A percentile compares a stretch with the other conserved stretches of the same genome.
Evolutionary conservation across 2,888 invertebrate species (phyloP).

Genomic region (Pteria penguin): DNA sequence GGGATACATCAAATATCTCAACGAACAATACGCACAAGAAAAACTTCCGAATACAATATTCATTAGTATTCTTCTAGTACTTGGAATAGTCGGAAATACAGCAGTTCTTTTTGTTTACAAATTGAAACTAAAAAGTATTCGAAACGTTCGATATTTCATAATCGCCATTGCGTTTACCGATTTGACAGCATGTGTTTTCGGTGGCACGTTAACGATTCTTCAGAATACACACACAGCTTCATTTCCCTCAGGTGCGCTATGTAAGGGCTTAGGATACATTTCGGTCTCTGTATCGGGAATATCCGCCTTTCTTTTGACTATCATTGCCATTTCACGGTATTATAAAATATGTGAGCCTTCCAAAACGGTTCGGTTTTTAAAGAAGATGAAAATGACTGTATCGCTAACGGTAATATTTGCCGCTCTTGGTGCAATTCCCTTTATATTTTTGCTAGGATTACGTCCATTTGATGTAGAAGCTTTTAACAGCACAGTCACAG

Average conservation of each 20-base stretch:
- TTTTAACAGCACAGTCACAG: no score
- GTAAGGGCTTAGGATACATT: slow-evolving; percentile 1
- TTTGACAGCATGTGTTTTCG: neutral
- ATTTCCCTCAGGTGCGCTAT: neutral
- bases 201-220: slow-evolving; percentile 1
- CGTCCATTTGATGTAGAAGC: no score
- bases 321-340: neutral
- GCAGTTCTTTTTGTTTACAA: slow-evolving; percentile 8
- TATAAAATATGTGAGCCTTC: neutral
- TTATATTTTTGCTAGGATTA: no score
- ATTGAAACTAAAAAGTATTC: neutral
- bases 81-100: slow-evolving; percentile 6
- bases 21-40: no score
- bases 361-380: no score
- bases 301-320: neutral
- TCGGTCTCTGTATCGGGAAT: neutral
- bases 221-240: neutral
- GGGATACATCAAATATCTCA: no score
- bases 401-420: no score
- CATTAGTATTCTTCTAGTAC: neutral
- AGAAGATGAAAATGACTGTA: no score
- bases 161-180: neutral
- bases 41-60: slow-evolving; percentile 6
- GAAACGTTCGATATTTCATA: slow-evolving; percentile 3
- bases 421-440: no score